Evolutionary conservation across 2,888 invertebrate species (phyloP).

Genomic region (Pterostichus madidus): DNA sequence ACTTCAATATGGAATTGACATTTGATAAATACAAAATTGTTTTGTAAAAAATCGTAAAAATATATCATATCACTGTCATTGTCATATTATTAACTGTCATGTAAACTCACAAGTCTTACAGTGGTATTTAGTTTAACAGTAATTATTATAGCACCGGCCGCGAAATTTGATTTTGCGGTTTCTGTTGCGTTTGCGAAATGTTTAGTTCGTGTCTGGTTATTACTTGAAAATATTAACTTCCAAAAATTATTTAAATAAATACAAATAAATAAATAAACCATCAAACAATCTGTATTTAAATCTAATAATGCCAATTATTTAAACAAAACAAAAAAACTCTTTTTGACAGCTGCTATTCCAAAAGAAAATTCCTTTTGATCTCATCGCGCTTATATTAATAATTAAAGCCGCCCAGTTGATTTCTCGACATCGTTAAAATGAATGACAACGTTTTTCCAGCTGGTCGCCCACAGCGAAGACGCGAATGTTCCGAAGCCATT

Average conservation of each 20-base stretch:
- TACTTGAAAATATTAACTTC: too few relatives aligned
- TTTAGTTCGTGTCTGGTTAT: too few relatives aligned
- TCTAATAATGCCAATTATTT: conserved; percentile 30
- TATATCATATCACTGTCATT: too few relatives aligned
- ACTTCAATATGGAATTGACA: too few relatives aligned
- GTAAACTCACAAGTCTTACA: too few relatives aligned
- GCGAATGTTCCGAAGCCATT: conserved; percentile 45
- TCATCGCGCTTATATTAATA: conserved; percentile 37
- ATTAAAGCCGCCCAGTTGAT: conserved; percentile 31
- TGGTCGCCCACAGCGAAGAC: conserved; percentile 20
- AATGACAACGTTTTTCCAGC: not conserved
- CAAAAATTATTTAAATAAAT: not conserved
- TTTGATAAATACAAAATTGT: too few relatives aligned
- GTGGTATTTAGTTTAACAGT: too few relatives aligned
- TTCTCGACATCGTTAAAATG: not conserved
- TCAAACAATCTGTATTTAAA: conserved; percentile 44
- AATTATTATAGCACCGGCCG: too few relatives aligned
- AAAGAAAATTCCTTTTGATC: conserved; percentile 46
- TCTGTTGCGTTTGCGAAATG: too few relatives aligned
- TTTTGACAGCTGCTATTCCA: conserved; percentile 33
- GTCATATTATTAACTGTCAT: too few relatives aligned
- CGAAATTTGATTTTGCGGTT: too few relatives aligned
- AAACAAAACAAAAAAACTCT: conserved; percentile 19
- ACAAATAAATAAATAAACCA: conserved; percentile 24
- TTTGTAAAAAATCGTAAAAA: too few relatives aligned